phyloP scores from a whole-genome alignment of 2,113 vertebrate genomes.

The Takifugu flavidus region DNA sequence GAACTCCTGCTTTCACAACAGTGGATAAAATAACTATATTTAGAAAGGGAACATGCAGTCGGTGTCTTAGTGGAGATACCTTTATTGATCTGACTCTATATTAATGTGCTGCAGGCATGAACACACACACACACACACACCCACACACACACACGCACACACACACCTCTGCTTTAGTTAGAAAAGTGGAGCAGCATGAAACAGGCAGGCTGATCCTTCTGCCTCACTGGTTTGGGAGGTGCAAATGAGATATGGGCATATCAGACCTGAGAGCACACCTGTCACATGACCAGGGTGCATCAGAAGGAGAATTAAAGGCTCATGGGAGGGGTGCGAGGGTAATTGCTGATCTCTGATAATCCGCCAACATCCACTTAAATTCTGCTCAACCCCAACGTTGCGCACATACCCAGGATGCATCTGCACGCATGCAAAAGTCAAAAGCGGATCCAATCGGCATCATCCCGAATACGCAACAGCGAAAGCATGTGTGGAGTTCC shows the following conservation, averaged over 20 bases:
- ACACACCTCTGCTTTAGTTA: slow-evolving; percentile 36
- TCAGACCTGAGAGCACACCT: background rate
- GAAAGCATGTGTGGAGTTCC: slow-evolving; percentile 33
- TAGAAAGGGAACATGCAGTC: slow-evolving; percentile 31
- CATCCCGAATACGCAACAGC: slow-evolving; percentile 39
- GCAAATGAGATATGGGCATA: background rate
- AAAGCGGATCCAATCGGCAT: slow-evolving; percentile 11
- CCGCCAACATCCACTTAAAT: slow-evolving; percentile 12
- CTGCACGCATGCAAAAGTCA: slow-evolving; percentile 8
- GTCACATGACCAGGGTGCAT: background rate
- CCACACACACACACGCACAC: slow-evolving; percentile 16
- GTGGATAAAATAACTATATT: slow-evolving; percentile 36
- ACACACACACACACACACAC: background rate
- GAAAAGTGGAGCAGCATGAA: slow-evolving; percentile 29
- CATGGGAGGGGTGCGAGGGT: slow-evolving; percentile 5
- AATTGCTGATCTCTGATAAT: slow-evolving; percentile 38
- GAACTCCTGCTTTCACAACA: slow-evolving; percentile 23
- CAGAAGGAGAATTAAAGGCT: no score
- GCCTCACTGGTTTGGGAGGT: no score
- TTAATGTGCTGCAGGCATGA: background rate
- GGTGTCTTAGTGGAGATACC: slow-evolving; percentile 35
- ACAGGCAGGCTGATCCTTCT: slow-evolving; percentile 11
- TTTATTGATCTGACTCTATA: slow-evolving; percentile 49
- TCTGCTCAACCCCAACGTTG: background rate
- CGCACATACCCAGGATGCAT: background rate